A percentile compares a stretch with the other conserved stretches of the same genome.
These are phyloP conservation scores for Montipora sp. DNA, from an alignment of 64 coral and sea anemone genomes.

Conservation along the genomic window DNA sequence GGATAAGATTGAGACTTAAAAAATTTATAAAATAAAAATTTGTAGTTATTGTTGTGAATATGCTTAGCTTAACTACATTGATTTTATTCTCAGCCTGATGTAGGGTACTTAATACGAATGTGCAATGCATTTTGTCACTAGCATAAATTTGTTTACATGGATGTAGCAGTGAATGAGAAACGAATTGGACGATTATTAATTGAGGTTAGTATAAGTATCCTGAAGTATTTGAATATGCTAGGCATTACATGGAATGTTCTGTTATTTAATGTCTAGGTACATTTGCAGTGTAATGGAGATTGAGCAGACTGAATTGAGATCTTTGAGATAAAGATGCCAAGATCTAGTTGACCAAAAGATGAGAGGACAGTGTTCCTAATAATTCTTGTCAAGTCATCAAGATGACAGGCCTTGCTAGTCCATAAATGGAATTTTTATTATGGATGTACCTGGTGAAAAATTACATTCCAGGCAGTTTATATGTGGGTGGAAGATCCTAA, in stretches of 20 bases:
- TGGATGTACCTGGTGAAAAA: no score
- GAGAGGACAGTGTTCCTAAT: no score
- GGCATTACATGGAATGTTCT: background rate
- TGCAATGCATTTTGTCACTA: slow-evolving; percentile 2
- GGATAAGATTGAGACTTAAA: no score
- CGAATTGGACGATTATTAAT: slow-evolving; percentile 78
- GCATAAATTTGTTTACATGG: slow-evolving; percentile 97
- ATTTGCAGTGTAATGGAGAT: background rate
- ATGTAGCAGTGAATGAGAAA: slow-evolving; percentile 73
- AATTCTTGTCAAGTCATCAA: no score
- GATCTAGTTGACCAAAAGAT: no score
- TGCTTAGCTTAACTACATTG: background rate
- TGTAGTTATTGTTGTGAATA: no score
- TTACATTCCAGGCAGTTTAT: no score
- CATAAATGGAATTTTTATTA: no score
- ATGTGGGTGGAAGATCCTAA: no score
- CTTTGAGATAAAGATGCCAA: background rate
- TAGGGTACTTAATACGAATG: background rate
- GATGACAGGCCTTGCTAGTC: no score
- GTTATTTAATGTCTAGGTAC: background rate
- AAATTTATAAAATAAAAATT: no score
- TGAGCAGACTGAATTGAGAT: background rate
- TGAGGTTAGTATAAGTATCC: slow-evolving; percentile 68
- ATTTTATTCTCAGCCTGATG: background rate
- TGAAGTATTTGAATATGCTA: no score